Conservation (phyloP, 2,113 vertebrate genomes). For the Eublepharis macularius region DNA sequence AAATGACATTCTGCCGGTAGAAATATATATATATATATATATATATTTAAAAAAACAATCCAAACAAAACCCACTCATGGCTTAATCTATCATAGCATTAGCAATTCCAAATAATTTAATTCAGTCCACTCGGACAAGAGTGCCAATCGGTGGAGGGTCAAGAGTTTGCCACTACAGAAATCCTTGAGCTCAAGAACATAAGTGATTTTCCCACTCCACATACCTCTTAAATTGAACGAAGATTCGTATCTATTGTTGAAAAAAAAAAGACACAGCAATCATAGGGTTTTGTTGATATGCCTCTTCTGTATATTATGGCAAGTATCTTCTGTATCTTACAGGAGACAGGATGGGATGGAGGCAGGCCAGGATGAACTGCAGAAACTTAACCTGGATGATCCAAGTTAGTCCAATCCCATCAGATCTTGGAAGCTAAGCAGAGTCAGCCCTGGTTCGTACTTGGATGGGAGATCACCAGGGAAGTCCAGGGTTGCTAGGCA, state of each 20-base stretch:
- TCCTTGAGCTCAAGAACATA: background rate
- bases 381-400: no score
- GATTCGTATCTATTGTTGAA: background rate
- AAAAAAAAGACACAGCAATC: background rate
- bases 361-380: no score
- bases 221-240: no score
- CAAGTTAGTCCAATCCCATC: no score
- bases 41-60: background rate
- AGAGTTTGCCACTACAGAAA: background rate
- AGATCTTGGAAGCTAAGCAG: no score
- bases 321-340: no score
- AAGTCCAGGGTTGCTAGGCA: no score
- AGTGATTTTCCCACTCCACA: background rate
- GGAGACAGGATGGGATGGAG: no score
- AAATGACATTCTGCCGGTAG: background rate
- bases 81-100: slow-evolving; percentile 10
- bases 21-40: background rate
- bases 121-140: background rate
- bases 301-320: no score
- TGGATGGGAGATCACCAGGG: no score
- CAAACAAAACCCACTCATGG: background rate
- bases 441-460: no score
- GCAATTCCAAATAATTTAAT: slow-evolving; percentile 11
- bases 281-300: background rate
- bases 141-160: background rate